A percentile compares a stretch with the other conserved stretches of the same genome.
These are phyloP conservation scores for Pegea sp. DNA, from an alignment of 23 tunicate species.

Conservation along the genomic window DNA sequence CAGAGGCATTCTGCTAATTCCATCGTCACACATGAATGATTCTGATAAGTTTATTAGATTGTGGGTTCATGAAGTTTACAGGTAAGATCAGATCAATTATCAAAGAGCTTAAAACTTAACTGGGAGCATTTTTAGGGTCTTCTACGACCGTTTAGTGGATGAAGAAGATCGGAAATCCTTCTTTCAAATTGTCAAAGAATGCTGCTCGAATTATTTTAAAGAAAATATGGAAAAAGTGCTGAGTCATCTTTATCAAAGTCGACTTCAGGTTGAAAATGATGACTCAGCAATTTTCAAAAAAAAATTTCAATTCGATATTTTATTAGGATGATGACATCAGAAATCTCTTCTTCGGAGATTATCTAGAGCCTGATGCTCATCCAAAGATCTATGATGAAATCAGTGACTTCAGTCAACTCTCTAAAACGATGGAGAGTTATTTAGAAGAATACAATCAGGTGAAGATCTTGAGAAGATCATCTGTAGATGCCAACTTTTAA, in stretches of 20 bases:
- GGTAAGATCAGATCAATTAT: slow-evolving; percentile 14
- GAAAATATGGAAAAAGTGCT: slow-evolving; percentile 77
- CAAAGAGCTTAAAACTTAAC: background rate
- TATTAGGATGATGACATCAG: slow-evolving; percentile 77
- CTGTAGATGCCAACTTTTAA: too few species aligned
- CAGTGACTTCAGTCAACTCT: slow-evolving; percentile 52
- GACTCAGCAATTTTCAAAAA: too few species aligned
- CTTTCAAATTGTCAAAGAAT: slow-evolving; percentile 77
- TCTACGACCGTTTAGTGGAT: slow-evolving; percentile 92
- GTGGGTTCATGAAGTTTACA: slow-evolving; percentile 92
- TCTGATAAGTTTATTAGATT: slow-evolving; percentile 75
- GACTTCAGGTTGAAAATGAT: too few species aligned
- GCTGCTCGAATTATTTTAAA: slow-evolving; percentile 62
- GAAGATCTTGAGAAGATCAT: too few species aligned
- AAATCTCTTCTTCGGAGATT: slow-evolving; percentile 80
- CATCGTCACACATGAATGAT: slow-evolving; percentile 22
- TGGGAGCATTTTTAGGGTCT: slow-evolving; percentile 54
- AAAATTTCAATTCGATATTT: too few species aligned
- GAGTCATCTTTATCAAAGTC: slow-evolving; percentile 72
- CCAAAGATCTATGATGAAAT: slow-evolving; percentile 87
- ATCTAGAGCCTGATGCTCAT: slow-evolving; percentile 55
- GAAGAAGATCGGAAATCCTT: slow-evolving; percentile 54
- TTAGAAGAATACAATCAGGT: slow-evolving; percentile 94
- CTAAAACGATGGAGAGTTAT: slow-evolving; percentile 52
- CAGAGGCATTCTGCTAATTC: slow-evolving; percentile 71